These are phyloP conservation scores for Oryzias curvinotus DNA, from an alignment of 2,113 vertebrate species.

Conservation along the genomic window DNA sequence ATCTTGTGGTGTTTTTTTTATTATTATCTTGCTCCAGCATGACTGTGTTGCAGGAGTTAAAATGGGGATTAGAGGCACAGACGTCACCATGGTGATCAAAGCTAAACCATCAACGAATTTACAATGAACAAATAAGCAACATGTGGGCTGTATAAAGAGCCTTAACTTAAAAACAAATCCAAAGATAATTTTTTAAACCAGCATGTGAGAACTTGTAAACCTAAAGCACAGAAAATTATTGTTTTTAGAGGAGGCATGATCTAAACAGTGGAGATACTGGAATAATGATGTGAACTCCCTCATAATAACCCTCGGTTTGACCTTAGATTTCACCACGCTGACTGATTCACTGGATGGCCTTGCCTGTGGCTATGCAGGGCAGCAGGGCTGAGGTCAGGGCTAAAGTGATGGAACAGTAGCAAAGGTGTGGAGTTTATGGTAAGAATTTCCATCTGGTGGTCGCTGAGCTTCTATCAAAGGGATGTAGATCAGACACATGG, in stretches of 20 bases:
- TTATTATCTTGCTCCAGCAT: constrained; percentile 70
- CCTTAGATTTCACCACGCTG: constrained; percentile 82
- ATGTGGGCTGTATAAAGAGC: constrained; percentile 74
- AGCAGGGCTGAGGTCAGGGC: constrained; percentile 85
- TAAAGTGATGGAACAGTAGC: constrained; percentile 75
- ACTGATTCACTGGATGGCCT: constrained; percentile 82
- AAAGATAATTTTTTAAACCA: constrained; percentile 68
- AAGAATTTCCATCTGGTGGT: constrained; percentile 86
- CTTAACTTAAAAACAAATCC: constrained; percentile 62
- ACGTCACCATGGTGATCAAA: constrained; percentile 59
- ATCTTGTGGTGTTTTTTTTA: constrained; percentile 73
- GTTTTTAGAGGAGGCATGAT: constrained; percentile 4
- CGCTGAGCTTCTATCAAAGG: constrained; percentile 67
- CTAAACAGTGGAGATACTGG: constrained; percentile 25
- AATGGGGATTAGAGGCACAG: constrained; percentile 46
- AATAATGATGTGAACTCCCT: constrained; percentile 65
- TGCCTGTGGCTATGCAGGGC: constrained; percentile 78
- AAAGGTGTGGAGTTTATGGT: constrained; percentile 79
- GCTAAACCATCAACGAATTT: constrained; percentile 72
- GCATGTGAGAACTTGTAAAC: constrained; percentile 62
- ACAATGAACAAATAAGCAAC: constrained; percentile 70
- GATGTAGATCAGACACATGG: no score
- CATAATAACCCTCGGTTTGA: constrained; percentile 80
- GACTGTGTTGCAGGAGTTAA: constrained; percentile 41
- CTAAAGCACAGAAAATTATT: constrained; percentile 24